Percentiles rank a stretch among this genome's conserved stretches.
Evolutionary conservation across 2,888 invertebrate genomes (phyloP).

Genomic region (Sepioteuthis lessoniana): DNA sequence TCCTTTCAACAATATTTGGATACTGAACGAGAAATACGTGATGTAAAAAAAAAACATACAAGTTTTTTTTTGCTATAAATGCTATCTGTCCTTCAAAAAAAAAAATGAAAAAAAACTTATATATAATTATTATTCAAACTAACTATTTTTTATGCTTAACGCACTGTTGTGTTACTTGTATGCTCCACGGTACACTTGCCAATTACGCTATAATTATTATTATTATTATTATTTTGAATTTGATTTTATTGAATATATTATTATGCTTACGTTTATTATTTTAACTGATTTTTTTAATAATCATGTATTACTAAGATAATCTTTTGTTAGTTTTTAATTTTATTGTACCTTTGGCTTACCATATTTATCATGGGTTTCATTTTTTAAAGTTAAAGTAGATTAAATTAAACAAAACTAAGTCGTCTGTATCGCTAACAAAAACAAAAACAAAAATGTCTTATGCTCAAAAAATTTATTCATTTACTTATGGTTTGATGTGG

Average conservation of each 20-base stretch:
- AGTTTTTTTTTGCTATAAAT: background rate
- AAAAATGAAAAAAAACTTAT: background rate
- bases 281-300: background rate
- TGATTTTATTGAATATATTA: background rate
- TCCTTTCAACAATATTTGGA: conserved; percentile 86
- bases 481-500: too few species aligned
- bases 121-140: background rate
- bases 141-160: too few species aligned
- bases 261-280: background rate
- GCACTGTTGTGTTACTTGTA: too few species aligned
- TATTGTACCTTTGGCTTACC: background rate
- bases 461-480: too few species aligned
- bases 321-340: background rate
- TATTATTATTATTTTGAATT: background rate
- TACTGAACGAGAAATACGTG: conserved; percentile 85
- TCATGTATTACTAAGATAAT: background rate
- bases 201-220: background rate
- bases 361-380: background rate
- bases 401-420: too few species aligned
- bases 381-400: too few species aligned
- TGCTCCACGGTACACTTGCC: background rate
- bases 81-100: background rate
- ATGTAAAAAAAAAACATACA: conserved; percentile 78
- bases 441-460: too few species aligned
- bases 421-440: too few species aligned